Conservation (phyloP, 2,797 vertebrate genomes). For the Petrocephalus schoutedeni region DNA sequence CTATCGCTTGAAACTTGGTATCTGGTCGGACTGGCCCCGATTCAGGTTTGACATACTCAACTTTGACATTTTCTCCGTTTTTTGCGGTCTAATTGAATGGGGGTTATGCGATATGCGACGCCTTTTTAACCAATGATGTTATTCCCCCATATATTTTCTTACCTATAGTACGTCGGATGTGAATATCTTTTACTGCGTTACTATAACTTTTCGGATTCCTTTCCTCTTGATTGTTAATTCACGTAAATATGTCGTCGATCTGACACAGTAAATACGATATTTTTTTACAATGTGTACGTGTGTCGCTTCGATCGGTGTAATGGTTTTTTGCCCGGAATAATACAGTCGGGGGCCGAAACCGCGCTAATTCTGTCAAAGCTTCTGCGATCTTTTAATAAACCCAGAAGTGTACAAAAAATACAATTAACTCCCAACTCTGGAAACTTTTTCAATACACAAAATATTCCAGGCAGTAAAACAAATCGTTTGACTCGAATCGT, state of each 20-base stretch:
- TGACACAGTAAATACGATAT: neutral
- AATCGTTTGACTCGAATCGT: neutral
- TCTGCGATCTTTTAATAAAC: neutral
- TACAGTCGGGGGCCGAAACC: neutral
- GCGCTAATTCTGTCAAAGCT: neutral
- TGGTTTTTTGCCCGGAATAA: neutral
- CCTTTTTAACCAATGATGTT: neutral
- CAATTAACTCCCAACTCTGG: neutral
- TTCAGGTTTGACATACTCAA: neutral
- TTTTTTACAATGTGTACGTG: neutral
- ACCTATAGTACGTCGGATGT: neutral
- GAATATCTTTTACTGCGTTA: neutral
- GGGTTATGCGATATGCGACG: neutral
- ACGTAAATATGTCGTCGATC: neutral
- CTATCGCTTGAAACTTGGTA: neutral
- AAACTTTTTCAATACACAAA: neutral
- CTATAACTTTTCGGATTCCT: neutral
- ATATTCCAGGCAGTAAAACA: neutral
- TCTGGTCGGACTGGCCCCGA: neutral
- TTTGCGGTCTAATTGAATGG: neutral
- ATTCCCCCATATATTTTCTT: neutral
- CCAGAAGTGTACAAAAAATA: neutral
- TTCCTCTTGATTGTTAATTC: neutral
- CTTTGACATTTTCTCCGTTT: neutral
- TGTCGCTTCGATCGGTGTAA: neutral